Base-by-base conservation (phyloP, 1,140 invertebrate genomes). In the Ceratitis capitata region DNA sequence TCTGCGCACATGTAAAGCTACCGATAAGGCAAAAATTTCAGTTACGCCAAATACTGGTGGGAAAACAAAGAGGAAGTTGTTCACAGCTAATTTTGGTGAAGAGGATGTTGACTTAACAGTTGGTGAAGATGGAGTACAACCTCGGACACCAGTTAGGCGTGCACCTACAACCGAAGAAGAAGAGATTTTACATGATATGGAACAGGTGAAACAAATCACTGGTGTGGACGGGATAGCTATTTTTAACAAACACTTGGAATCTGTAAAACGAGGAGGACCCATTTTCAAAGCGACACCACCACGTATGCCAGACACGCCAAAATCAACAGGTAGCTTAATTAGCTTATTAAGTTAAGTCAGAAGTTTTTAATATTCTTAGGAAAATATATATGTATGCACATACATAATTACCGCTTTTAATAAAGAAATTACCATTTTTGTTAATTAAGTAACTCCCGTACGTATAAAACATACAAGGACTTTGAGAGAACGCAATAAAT, bases 31-130 rank as follows among this genome's bases (percentile, higher is more conserved):
- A 87, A 89, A 53, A 47, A 87, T 35, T 12, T 58, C 69, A 53
- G n/a, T 56, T 7, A 87, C 87, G 1, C 84, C 86, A 0, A 56
- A 32, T 3, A 58, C 82, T 0, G 19, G 61, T 53, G 32, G 32
- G 9, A 85, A 85, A 23, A 88, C 64, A 29, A 88, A 89, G 2
- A 86, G 89, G 0, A 87, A 89, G 64, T 61, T 90, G 4, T 92
- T 91, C 49, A 89, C 86, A 9, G 88, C 88, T 0, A 89, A 88
- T 82, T 84, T 85, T 14, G 89, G 90, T 16, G 88, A 87, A 26
- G 89, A 90, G 12, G 90, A 90, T n/a, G 88, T 86, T 14, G 89
- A 90, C 42, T 78, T 85, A 42, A 85, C 87, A 0, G 14, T 23
- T 0, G 78, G 82, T 23, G 89, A 87, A 2, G 86, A 39, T 2